phyloP scores from a whole-genome alignment of 1,140 invertebrate genomes.

The Drosophila varians region DNA sequence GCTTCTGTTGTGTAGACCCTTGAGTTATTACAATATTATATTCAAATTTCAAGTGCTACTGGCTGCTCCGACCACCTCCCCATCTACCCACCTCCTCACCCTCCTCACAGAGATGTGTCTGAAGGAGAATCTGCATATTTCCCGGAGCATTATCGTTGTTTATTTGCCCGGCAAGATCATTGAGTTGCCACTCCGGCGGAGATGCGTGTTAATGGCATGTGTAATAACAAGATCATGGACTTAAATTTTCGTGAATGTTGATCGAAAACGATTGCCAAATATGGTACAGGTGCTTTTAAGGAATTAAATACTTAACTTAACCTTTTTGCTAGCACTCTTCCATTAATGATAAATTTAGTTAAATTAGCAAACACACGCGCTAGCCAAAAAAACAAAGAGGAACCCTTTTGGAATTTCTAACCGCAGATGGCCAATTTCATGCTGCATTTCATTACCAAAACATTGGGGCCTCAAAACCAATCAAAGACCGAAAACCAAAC shows the following conservation, averaged over 20 bases:
- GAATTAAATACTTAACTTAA: neutral
- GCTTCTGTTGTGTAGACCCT: constrained; percentile 81
- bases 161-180: constrained; percentile 65
- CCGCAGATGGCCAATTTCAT: constrained; percentile 21
- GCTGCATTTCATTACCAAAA: constrained; percentile 54
- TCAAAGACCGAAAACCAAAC: constrained; percentile 1
- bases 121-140: constrained; percentile 68
- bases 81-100: neutral
- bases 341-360: neutral
- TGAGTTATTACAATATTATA: constrained; percentile 80
- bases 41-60: constrained; percentile 77
- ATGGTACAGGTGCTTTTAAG: neutral
- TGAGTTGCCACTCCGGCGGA: constrained; percentile 58
- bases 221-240: constrained; percentile 68
- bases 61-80: constrained; percentile 25
- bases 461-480: neutral
- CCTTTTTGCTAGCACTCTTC: neutral
- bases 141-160: constrained; percentile 55
- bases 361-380: constrained; percentile 16
- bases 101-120: neutral
- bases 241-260: constrained; percentile 31
- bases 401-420: neutral
- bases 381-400: neutral
- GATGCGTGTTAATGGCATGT: constrained; percentile 63
- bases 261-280: constrained; percentile 29